These are phyloP conservation scores for Campylomormyrus numenius DNA, from an alignment of 2,113 vertebrate species.

Conservation along the genomic window DNA sequence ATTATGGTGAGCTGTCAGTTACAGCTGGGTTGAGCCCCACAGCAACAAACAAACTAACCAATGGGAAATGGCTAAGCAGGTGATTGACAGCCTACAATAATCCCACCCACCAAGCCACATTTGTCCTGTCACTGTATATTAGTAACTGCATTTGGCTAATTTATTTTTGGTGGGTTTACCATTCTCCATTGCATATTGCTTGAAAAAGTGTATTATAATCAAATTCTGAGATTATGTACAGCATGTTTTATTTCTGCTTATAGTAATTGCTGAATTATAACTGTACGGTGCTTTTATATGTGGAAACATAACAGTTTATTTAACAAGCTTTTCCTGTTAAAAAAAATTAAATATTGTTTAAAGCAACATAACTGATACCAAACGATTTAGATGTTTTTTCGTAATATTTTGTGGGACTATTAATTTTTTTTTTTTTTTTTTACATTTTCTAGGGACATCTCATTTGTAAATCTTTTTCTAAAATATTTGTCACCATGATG, in stretches of 20 bases:
- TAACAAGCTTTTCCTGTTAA: slow-evolving; percentile 45
- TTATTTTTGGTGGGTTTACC: slow-evolving; percentile 67
- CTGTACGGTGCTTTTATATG: slow-evolving; percentile 44
- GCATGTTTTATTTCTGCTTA: slow-evolving; percentile 62
- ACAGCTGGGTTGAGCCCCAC: background rate
- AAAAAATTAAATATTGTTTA: slow-evolving; percentile 33
- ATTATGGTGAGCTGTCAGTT: background rate
- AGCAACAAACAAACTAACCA: background rate
- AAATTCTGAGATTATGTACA: slow-evolving; percentile 61
- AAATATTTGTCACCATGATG: slow-evolving; percentile 79
- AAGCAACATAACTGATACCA: slow-evolving; percentile 61
- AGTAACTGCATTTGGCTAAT: slow-evolving; percentile 51
- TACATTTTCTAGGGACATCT: slow-evolving; percentile 97
- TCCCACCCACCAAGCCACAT: background rate
- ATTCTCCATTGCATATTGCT: slow-evolving; percentile 53
- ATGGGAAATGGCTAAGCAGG: background rate
- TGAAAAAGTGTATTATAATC: slow-evolving; percentile 61
- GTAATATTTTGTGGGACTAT: slow-evolving; percentile 66
- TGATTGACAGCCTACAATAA: background rate
- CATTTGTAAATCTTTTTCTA: slow-evolving; percentile 99
- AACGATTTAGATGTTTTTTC: slow-evolving; percentile 68
- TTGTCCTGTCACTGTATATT: slow-evolving; percentile 31
- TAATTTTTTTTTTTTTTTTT: slow-evolving; percentile 44
- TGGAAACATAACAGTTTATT: slow-evolving; percentile 44
- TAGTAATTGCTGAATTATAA: slow-evolving; percentile 54